Evolutionary conservation across 2,113 vertebrate genomes (phyloP).

Genomic region (Zapus hudsonius): DNA sequence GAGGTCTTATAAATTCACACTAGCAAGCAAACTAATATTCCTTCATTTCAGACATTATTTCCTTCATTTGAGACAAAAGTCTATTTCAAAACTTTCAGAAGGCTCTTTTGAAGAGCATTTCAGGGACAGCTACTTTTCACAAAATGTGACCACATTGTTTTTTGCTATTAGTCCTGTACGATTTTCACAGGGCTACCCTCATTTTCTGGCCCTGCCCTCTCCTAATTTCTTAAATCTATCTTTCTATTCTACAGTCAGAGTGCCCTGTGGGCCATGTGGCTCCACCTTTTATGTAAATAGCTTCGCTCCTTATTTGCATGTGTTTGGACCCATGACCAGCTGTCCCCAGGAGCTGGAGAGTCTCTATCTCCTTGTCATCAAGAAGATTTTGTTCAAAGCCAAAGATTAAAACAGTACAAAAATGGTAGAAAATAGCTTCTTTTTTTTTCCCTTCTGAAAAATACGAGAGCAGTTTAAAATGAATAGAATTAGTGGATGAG

Average conservation of each 20-base stretch:
- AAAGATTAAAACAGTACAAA: conserved; percentile 72
- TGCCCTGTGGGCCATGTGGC: conserved; percentile 45
- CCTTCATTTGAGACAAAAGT: conserved; percentile 39
- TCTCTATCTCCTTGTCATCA: conserved; percentile 72
- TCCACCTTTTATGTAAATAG: conserved; percentile 71
- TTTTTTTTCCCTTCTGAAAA: conserved; percentile 30
- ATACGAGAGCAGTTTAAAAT: conserved; percentile 69
- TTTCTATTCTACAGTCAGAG: conserved; percentile 48
- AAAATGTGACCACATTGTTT: not conserved
- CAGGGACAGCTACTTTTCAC: not conserved
- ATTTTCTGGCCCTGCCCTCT: conserved; percentile 33
- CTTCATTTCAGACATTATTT: conserved; percentile 27
- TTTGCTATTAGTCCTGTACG: conserved; percentile 33
- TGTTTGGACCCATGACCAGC: conserved; percentile 68
- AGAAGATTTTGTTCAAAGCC: conserved; percentile 71
- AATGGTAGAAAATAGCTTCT: conserved; percentile 73
- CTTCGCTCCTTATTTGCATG: conserved; percentile 67
- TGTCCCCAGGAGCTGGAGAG: conserved; percentile 40
- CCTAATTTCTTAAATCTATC: conserved; percentile 58
- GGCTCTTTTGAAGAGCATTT: not conserved
- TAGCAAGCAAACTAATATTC: not conserved
- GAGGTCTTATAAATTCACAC: conserved; percentile 34
- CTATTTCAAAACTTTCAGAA: conserved; percentile 25
- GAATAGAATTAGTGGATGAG: conserved; percentile 78
- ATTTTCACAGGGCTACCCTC: conserved; percentile 4